Evolutionary conservation across 2,113 vertebrate species (phyloP).

Genomic region (Oreochromis spilurus): DNA sequence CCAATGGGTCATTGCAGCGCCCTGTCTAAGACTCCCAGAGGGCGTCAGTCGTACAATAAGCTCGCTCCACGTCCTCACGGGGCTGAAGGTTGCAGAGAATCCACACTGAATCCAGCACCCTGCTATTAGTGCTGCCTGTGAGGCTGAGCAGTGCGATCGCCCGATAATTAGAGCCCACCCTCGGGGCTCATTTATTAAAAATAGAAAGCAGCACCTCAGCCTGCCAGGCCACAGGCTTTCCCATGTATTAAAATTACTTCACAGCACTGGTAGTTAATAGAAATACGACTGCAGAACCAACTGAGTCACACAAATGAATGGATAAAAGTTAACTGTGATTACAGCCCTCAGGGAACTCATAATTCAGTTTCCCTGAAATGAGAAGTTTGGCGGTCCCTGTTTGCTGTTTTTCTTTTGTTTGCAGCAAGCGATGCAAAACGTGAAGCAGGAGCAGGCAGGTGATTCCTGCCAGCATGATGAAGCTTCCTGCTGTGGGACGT

Average conservation of each 20-base stretch:
- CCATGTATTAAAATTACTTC: rapidly evolving
- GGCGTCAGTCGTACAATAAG: background rate
- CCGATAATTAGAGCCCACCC: background rate
- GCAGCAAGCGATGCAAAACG: rapidly evolving
- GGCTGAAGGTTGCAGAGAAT: background rate
- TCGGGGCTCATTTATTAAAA: background rate
- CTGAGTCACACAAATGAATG: background rate
- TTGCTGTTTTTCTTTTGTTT: background rate
- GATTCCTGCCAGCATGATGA: background rate
- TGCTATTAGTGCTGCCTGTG: background rate
- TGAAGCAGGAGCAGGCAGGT: background rate
- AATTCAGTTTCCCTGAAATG: background rate
- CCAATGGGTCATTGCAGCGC: background rate
- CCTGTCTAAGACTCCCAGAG: background rate
- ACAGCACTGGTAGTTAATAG: background rate
- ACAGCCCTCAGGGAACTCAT: background rate
- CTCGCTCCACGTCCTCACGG: background rate
- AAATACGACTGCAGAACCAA: background rate
- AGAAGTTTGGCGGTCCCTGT: background rate
- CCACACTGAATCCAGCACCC: background rate
- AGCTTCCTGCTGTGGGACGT: background rate
- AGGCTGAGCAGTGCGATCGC: background rate
- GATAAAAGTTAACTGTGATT: background rate
- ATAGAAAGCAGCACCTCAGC: background rate
- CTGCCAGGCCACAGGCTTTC: background rate